phyloP scores from a whole-genome alignment of 2,888 invertebrate species.

The Tachina grossa region DNA sequence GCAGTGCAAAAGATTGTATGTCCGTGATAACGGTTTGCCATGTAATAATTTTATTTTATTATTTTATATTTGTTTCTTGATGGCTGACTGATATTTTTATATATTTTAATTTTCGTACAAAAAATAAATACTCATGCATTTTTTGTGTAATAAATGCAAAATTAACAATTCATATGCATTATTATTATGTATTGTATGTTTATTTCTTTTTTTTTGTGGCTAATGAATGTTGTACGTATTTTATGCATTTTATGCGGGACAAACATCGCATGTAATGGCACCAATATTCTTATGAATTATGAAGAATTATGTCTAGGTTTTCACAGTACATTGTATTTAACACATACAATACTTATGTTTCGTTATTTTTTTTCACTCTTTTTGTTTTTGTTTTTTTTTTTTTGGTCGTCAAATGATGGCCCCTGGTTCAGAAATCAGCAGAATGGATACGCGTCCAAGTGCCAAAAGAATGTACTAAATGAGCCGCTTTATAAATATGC shows the following conservation, averaged over 20 bases:
- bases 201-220: slow-evolving; percentile 22
- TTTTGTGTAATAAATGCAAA: slow-evolving; percentile 52
- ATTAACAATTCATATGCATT: slow-evolving; percentile 61
- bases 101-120: slow-evolving; percentile 11
- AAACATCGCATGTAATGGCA: slow-evolving; percentile 61
- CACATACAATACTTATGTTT: slow-evolving; percentile 24
- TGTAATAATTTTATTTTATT: slow-evolving; percentile 67
- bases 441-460: slow-evolving; percentile 37
- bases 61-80: slow-evolving; percentile 51
- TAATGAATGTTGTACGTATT: slow-evolving; percentile 47
- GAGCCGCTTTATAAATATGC: slow-evolving; percentile 70
- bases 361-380: not conserved
- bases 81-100: slow-evolving; percentile 44
- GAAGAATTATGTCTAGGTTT: slow-evolving; percentile 73
- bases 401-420: slow-evolving; percentile 45
- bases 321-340: slow-evolving; percentile 43
- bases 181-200: slow-evolving; percentile 18
- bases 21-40: slow-evolving; percentile 65
- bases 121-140: slow-evolving; percentile 45
- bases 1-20: slow-evolving; percentile 58
- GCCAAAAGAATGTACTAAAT: slow-evolving; percentile 56
- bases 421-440: slow-evolving; percentile 54
- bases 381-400: not conserved
- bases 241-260: slow-evolving; percentile 49
- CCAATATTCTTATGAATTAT: slow-evolving; percentile 73